Conservation (phyloP, 2,888 invertebrate species). For the Pyrochroa serraticornis region DNA sequence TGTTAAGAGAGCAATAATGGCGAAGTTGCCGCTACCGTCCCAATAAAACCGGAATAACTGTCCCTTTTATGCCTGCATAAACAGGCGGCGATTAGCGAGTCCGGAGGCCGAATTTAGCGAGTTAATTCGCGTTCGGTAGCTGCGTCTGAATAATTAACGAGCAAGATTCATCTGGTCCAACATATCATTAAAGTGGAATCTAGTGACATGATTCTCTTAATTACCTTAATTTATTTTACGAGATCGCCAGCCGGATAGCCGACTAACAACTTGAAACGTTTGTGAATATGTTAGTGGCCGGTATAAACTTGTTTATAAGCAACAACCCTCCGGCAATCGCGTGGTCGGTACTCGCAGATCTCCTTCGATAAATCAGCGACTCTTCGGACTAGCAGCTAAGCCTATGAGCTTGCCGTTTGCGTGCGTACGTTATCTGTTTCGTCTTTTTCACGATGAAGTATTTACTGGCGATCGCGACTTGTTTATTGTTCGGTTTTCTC, state of each 20-base stretch:
- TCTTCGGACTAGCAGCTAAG: slow-evolving; percentile 17
- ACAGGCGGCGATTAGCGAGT: slow-evolving; percentile 10
- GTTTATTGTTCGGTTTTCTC: slow-evolving; percentile 36
- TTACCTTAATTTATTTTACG: slow-evolving; percentile 59
- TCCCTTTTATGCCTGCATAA: slow-evolving; percentile 13
- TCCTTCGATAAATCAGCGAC: slow-evolving; percentile 39
- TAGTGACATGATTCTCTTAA: slow-evolving; percentile 60
- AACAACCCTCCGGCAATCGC: slow-evolving; percentile 35
- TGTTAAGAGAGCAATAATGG: slow-evolving; percentile 14
- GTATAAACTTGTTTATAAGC: slow-evolving; percentile 51
- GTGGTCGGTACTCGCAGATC: slow-evolving; percentile 38
- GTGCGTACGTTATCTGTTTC: slow-evolving; percentile 21
- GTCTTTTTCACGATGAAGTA: slow-evolving; percentile 23
- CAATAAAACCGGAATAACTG: slow-evolving; percentile 13
- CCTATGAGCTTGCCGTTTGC: slow-evolving; percentile 14
- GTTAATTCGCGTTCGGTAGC: slow-evolving; percentile 19
- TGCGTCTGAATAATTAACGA: slow-evolving; percentile 46
- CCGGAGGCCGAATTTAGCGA: slow-evolving; percentile 22
- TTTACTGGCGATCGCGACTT: slow-evolving; percentile 35
- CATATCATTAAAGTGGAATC: slow-evolving; percentile 58
- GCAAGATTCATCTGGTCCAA: slow-evolving; percentile 51
- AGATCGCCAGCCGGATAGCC: slow-evolving; percentile 47
- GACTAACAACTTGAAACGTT: slow-evolving; percentile 51
- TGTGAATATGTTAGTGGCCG: slow-evolving; percentile 51
- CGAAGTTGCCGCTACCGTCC: slow-evolving; percentile 1